Conservation (phyloP, 2,888 invertebrate species). For the Nomada fucata region DNA sequence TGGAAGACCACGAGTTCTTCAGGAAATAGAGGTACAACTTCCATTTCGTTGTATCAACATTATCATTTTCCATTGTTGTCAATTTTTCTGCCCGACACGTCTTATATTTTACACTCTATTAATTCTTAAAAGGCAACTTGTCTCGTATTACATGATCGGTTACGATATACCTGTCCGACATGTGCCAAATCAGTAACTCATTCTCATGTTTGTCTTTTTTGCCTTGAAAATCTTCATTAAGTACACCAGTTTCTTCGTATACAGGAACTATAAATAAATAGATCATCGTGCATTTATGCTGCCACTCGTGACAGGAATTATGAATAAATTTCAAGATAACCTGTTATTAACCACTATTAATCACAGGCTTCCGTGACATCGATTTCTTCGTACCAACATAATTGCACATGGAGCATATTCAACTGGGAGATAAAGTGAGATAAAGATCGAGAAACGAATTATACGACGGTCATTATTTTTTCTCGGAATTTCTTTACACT, state of each 20-base stretch:
- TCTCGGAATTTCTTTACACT: neutral
- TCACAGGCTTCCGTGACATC: constrained; percentile 46
- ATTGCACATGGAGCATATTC: constrained; percentile 28
- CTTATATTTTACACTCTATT: constrained; percentile 35
- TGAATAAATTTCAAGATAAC: constrained; percentile 48
- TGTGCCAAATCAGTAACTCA: constrained; percentile 28
- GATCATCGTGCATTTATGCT: constrained; percentile 33
- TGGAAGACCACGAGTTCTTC: neutral
- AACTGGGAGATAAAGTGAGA: constrained; percentile 25
- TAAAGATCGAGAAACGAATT: constrained; percentile 31
- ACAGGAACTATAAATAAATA: constrained; percentile 31
- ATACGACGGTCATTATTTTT: constrained; percentile 7
- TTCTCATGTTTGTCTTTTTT: constrained; percentile 19
- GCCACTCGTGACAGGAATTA: constrained; percentile 15
- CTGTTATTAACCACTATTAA: constrained; percentile 58
- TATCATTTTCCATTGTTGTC: constrained; percentile 29
- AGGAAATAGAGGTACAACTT: too few species aligned
- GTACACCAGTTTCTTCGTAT: neutral
- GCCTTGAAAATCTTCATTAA: constrained; percentile 29
- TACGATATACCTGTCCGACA: constrained; percentile 27
- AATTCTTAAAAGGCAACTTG: constrained; percentile 20
- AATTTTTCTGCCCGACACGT: neutral
- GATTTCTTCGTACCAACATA: constrained; percentile 22
- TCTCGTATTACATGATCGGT: constrained; percentile 39
- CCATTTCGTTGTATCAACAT: neutral